Base-by-base conservation (phyloP, 2,888 invertebrate genomes). In the Brachycybe producta region DNA sequence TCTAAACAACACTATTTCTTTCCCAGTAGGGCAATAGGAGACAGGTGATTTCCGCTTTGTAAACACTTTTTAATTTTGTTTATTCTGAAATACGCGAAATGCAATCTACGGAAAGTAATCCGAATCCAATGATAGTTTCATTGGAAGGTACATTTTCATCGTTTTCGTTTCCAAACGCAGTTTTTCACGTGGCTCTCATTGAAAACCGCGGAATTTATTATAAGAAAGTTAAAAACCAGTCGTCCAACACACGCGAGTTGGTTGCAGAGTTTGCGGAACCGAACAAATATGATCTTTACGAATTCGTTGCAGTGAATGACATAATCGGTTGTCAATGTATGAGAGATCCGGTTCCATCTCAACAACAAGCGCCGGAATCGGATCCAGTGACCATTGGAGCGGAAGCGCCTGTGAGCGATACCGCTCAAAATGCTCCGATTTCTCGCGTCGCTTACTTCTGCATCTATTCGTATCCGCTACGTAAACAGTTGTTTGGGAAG, bases 321-420 rank as follows among this genome's bases (percentile, higher is more conserved):
- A 49, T 49, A 2, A 21, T 49, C 24, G 49, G 49, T 27, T 49
- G 49, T 21, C 42, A 43, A 8, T 49, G 49, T 24, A 45, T 45
- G 43, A 7, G 19, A n/a, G 47, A 39, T 11, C 39, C 39, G 1
- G 41, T 39, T 11, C 32, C 32, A 32, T n/a, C n/a, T n/a, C n/a
- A n/a, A n/a, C n/a, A n/a, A n/a, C n/a, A n/a, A n/a, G n/a, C n/a
- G n/a, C n/a, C n/a, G 21, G 41, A 5, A 8, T 36, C 36, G 19
- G 8, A 30, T 11, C 8, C 30, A 30, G 30, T 13, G 13, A 30
- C 13, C 30, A 30, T 11, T 30, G 13, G 30, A 13, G 8, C 30
- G 13, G 30, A 30, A n/a, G n/a, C n/a, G n/a, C n/a, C n/a, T n/a
- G n/a, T n/a, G n/a, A n/a, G n/a, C n/a, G n/a, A n/a, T n/a, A n/a